phyloP scores from a whole-genome alignment of 2,113 vertebrate genomes.

The Mormoops blainvillei region DNA sequence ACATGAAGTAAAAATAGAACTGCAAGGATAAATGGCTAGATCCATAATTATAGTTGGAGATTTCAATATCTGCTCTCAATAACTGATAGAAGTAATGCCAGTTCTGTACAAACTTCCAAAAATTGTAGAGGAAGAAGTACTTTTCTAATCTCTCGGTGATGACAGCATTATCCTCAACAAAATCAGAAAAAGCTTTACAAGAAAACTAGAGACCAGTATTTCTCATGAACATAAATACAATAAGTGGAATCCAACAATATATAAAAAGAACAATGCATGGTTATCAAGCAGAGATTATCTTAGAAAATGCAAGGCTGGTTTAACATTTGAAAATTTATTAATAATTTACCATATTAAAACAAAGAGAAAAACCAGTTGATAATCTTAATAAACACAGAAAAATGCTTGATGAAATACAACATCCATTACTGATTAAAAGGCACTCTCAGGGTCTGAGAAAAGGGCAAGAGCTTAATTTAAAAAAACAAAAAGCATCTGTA shows the following conservation, averaged over 20 bases:
- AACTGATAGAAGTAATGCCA: not conserved
- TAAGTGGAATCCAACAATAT: not conserved
- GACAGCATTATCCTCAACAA: not conserved
- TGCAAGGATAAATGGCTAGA: not conserved
- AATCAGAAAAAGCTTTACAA: not conserved
- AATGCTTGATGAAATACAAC: not conserved
- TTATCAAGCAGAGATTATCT: not conserved
- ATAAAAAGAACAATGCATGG: not conserved
- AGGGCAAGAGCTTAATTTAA: not conserved
- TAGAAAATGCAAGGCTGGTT: not conserved
- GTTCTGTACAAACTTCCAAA: not conserved
- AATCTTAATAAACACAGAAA: not conserved
- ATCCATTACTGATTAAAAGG: not conserved
- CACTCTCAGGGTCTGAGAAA: not conserved
- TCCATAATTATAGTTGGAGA: not conserved
- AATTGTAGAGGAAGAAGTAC: not conserved
- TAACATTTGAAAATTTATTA: not conserved
- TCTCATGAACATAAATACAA: not conserved
- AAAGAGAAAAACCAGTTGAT: not conserved
- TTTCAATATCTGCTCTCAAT: not conserved
- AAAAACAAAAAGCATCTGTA: not conserved
- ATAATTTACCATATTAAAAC: not conserved
- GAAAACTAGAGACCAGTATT: not conserved
- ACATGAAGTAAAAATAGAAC: not conserved
- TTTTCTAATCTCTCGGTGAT: not conserved